These are phyloP conservation scores for Polypterus senegalus DNA, from an alignment of 2,113 vertebrate species.

Conservation along the genomic window DNA sequence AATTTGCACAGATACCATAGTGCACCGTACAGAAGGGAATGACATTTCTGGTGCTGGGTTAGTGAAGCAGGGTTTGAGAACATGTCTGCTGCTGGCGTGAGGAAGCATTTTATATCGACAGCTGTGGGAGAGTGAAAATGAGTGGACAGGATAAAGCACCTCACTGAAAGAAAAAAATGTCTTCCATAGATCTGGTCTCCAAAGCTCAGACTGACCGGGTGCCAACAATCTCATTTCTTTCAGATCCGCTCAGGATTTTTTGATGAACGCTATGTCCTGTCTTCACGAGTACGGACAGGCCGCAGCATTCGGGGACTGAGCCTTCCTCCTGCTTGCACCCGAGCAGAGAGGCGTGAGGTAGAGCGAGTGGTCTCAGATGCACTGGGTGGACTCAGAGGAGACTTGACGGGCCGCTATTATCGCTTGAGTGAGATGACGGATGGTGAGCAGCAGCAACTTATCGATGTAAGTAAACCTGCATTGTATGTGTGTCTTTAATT, in stretches of 20 bases:
- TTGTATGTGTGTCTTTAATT: too few species aligned
- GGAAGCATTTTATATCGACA: too few species aligned
- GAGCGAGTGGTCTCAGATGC: conserved; percentile 54
- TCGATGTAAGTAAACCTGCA: conserved; percentile 46
- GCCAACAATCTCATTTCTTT: background rate
- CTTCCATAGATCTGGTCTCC: background rate
- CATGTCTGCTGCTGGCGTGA: too few species aligned
- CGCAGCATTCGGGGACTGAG: conserved; percentile 68
- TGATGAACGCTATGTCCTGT: conserved; percentile 88
- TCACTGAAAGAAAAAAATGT: background rate
- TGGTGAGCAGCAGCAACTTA: conserved; percentile 63
- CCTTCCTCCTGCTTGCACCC: conserved; percentile 59
- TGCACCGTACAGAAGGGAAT: too few species aligned
- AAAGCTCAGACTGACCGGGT: background rate
- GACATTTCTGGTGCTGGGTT: too few species aligned
- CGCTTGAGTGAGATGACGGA: conserved; percentile 63
- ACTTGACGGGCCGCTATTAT: conserved; percentile 59
- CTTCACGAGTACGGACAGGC: conserved; percentile 76
- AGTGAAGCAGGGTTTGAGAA: too few species aligned
- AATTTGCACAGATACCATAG: too few species aligned
- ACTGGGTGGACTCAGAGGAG: conserved; percentile 47
- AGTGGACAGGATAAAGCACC: too few species aligned
- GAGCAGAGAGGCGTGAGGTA: conserved; percentile 60
- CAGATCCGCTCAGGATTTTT: conserved; percentile 75
- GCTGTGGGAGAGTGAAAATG: too few species aligned